These are phyloP conservation scores for Lates calcarifer DNA, from an alignment of 2,113 vertebrate species.

Conservation along the genomic window DNA sequence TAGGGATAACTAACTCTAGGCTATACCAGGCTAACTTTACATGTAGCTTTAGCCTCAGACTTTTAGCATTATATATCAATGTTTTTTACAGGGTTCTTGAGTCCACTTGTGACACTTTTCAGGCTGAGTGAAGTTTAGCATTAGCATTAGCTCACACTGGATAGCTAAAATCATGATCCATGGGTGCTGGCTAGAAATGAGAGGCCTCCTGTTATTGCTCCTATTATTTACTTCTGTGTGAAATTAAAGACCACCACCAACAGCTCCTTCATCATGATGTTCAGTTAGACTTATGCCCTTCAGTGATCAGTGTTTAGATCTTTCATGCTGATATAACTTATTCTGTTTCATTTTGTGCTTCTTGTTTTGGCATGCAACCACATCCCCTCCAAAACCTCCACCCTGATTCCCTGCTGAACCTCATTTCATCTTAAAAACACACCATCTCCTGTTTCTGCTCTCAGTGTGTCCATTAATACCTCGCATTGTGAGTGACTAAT, in stretches of 20 bases:
- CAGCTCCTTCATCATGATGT: background rate
- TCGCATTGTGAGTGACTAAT: conserved; percentile 24
- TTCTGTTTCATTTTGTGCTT: conserved; percentile 16
- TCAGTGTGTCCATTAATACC: conserved; percentile 13
- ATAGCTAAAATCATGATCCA: too few relatives aligned
- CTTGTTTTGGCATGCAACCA: background rate
- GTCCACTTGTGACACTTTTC: background rate
- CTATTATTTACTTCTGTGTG: background rate
- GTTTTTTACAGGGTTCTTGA: too few relatives aligned
- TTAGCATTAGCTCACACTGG: background rate
- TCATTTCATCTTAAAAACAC: background rate
- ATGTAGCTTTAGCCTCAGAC: too few relatives aligned
- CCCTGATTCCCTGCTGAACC: background rate
- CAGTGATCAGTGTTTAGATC: background rate
- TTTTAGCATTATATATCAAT: background rate
- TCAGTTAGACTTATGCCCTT: background rate
- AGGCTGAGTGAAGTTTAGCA: background rate
- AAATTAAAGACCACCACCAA: background rate
- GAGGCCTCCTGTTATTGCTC: background rate
- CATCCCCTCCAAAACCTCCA: background rate
- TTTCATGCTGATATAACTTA: conserved; percentile 8
- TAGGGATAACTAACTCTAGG: too few relatives aligned
- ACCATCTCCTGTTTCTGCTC: background rate
- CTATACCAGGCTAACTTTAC: too few relatives aligned
- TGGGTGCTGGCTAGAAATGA: too few relatives aligned